Conservation (phyloP, 2,888 invertebrate species). For the Girardia tigrina region DNA sequence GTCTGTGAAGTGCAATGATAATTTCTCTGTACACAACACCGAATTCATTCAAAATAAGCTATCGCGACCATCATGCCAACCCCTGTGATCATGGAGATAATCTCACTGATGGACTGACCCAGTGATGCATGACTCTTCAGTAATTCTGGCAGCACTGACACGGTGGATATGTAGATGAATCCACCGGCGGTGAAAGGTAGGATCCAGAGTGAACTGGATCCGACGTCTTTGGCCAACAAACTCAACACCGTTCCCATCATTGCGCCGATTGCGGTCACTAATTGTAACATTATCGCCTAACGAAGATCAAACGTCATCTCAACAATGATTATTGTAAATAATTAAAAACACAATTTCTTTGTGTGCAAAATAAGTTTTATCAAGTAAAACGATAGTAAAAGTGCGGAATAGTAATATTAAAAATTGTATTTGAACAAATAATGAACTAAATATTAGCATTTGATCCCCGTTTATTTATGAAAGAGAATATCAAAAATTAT, state of each 20-base stretch:
- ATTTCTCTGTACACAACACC: too few relatives aligned
- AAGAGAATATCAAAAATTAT: too few relatives aligned
- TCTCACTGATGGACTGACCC: slow-evolving; percentile 72
- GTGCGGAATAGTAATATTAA: too few relatives aligned
- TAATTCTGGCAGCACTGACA: slow-evolving; percentile 91
- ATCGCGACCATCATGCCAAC: slow-evolving; percentile 90
- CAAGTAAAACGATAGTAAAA: too few relatives aligned
- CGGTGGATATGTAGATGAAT: slow-evolving; percentile 98
- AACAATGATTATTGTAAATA: too few relatives aligned
- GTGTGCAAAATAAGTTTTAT: too few relatives aligned
- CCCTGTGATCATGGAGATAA: slow-evolving; percentile 70
- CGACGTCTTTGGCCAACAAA: slow-evolving; percentile 63
- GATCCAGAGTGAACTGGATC: slow-evolving; percentile 58
- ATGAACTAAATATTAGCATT: too few relatives aligned
- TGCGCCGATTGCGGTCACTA: slow-evolving; percentile 85
- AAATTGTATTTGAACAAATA: too few relatives aligned
- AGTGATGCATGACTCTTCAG: slow-evolving; percentile 64
- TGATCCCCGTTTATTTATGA: too few relatives aligned
- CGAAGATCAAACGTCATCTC: too few relatives aligned
- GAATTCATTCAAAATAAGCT: slow-evolving; percentile 64
- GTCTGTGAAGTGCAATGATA: too few relatives aligned
- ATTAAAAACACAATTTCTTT: too few relatives aligned
- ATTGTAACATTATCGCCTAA: slow-evolving; percentile 78
- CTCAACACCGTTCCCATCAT: slow-evolving; percentile 78
- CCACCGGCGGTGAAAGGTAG: slow-evolving; percentile 91